These are phyloP conservation scores for Actinostola sp. DNA, from an alignment of 92 coral and sea anemone genomes.

Conservation along the genomic window DNA sequence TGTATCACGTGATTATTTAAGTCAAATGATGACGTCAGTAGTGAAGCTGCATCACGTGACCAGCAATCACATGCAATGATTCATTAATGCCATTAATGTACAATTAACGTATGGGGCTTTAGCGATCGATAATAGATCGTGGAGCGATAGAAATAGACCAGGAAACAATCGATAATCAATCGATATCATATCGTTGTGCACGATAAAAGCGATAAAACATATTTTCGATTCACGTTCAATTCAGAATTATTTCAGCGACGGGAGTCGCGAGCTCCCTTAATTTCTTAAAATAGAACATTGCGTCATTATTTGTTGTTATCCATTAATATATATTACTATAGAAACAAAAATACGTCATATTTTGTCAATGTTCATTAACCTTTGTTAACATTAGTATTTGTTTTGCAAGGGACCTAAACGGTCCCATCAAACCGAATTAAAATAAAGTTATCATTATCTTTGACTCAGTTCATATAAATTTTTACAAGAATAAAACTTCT, in stretches of 20 bases:
- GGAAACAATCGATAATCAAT: not conserved
- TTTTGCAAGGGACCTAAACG: too few relatives aligned
- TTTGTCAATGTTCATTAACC: constrained; percentile 22
- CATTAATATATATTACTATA: not conserved
- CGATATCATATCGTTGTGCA: not conserved
- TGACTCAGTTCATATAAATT: not conserved
- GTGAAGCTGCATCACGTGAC: too few relatives aligned
- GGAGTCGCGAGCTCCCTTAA: not conserved
- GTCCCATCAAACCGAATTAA: too few relatives aligned
- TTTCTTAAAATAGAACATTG: not conserved
- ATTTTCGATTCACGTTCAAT: too few relatives aligned
- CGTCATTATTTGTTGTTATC: not conserved
- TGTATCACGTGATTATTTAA: too few relatives aligned
- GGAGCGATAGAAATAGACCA: not conserved
- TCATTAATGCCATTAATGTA: not conserved
- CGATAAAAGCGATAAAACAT: too few relatives aligned
- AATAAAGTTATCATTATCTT: too few relatives aligned
- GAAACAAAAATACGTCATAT: constrained; percentile 21
- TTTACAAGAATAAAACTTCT: constrained; percentile 15
- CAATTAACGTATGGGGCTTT: not conserved
- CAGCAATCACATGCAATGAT: not conserved
- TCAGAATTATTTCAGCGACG: too few relatives aligned
- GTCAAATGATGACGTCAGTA: too few relatives aligned
- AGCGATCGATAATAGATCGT: constrained; percentile 2
- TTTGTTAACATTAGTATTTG: too few relatives aligned